Base-by-base conservation (phyloP, 1,140 invertebrate genomes). In the Battus philenor region DNA sequence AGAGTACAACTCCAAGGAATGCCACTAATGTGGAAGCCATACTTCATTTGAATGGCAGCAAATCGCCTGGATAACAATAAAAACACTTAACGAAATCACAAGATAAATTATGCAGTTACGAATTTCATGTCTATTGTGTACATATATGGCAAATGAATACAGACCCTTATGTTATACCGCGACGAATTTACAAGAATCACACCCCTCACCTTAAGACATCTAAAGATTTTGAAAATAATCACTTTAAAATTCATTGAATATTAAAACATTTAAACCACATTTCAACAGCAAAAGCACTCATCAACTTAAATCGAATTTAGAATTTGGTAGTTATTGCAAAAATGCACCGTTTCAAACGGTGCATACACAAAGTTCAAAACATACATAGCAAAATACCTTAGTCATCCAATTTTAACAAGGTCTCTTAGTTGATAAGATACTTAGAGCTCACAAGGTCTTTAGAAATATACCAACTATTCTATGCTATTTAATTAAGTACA, bases 211-310 rank as follows among this genome's bases (percentile, higher is more conserved):
- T n/a, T n/a, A n/a, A n/a, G n/a, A n/a, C 71, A 68, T 61, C 65
- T 71, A 62, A 66, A 67, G 62, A 17, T 36, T 36, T 36, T 36
- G 8, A 36, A 34, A 36, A 36, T 20, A 11, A 36, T 12, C 16
- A 36, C 9, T 11, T 36, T 10, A 6, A 36, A 36, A 36, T n/a
- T 18, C 20, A 36, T 5, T 36, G 20, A 36, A 3, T 20, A 15
- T 36, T 36, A 36, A n/a, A 6, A 36, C 16, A 18, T 36, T 36
- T n/a, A n/a, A 36, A 22, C 8, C 26, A 29, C 17, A 8, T 36
- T 16, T 12, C 20, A 7, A 8, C n/a, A 6, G n/a, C 16, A 18
- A 34, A 17, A 34, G 15, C 32, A 34, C n/a, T 16, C 16, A n/a
- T 16, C 16, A 16, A 10, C 9, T 2, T 16, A 34, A 18, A 18